Base-by-base conservation (phyloP, 2,888 invertebrate genomes). In the Bruchidius siliquastri region DNA sequence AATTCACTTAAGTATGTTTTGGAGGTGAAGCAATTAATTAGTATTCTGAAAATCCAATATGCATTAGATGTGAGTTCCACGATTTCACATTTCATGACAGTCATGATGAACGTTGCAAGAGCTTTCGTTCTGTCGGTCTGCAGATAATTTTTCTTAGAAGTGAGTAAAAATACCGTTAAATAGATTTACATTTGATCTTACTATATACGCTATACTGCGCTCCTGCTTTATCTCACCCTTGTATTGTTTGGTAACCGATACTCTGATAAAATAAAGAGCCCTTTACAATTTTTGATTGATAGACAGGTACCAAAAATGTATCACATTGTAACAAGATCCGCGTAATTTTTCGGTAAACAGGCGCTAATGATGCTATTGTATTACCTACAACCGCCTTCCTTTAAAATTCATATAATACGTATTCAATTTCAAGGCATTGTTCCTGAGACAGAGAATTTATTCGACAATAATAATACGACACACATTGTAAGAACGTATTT, bases 351-450 rank as follows among this genome's bases (percentile, higher is more conserved):
- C 22, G 26, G 67, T 26, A 13, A 26, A 20, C 67, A 26, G 30
- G 20, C 21, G 67, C 71, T 71, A 67, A 71, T 71, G 71, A 67
- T 22, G 68, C 67, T 71, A 71, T 71, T 71, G 71, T 71, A 71
- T 71, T 67, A 71, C 71, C 49, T 49, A 13, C 18, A 49, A 49
- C 49, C 49, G 18, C 49, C 49, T 49, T 13, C 49, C 18, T 49
- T 49, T 49, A 49, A 30, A 49, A 8, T 49, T 13, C 18, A 13
- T n/a, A n/a, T n/a, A 13, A 49, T 49, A 13, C 13, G 49, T 49
- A 13, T 49, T 13, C 49, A 49, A 49, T 49, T 49, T 49, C 49
- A 49, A 13, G 49, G 49, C 18, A 49, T 49, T 49, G 49, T 49
- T 49, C 49, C 49, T 18, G 49, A 49, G 49, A 49, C 49, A 26